phyloP scores from a whole-genome alignment of 1,140 invertebrate species.

The Conus betulinus region DNA sequence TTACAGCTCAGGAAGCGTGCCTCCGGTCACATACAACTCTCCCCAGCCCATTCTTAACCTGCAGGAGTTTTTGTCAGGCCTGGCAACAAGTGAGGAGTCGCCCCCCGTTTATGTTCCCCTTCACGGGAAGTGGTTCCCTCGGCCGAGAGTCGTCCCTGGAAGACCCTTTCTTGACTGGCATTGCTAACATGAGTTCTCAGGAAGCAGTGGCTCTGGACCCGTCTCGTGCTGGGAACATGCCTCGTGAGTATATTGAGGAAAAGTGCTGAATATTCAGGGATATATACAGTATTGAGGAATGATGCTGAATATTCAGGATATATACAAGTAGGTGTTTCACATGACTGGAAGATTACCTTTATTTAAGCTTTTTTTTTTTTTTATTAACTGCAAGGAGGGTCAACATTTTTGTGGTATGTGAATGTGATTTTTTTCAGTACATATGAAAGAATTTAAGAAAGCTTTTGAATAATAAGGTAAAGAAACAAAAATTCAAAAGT shows the following conservation, averaged over 20 bases:
- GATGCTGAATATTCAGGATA: too few species aligned
- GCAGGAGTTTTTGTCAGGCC: conserved; percentile 32
- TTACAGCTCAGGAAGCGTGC: background rate
- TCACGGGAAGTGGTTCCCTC: background rate
- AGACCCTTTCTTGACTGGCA: conserved; percentile 1
- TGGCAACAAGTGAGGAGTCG: background rate
- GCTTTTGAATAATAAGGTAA: background rate
- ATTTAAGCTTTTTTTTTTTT: too few species aligned
- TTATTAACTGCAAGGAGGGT: too few species aligned
- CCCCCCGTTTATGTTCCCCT: background rate
- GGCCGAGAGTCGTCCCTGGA: background rate
- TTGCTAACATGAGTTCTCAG: background rate
- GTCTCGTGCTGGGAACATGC: background rate
- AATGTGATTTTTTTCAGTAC: too few species aligned
- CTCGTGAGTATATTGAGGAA: background rate
- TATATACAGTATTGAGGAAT: background rate
- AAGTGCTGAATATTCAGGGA: too few species aligned
- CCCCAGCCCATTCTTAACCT: conserved; percentile 16
- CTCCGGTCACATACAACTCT: background rate
- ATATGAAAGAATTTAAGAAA: too few species aligned
- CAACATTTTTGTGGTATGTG: too few species aligned
- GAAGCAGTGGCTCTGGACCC: background rate
- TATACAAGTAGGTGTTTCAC: too few species aligned
- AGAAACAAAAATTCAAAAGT: background rate
- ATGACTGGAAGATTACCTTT: too few species aligned